Percentiles rank a stretch among this genome's conserved stretches.
Evolutionary conservation across 35 echinoderm and acorn worm species (phyloP).

Genomic region (Chiridota heheva): DNA sequence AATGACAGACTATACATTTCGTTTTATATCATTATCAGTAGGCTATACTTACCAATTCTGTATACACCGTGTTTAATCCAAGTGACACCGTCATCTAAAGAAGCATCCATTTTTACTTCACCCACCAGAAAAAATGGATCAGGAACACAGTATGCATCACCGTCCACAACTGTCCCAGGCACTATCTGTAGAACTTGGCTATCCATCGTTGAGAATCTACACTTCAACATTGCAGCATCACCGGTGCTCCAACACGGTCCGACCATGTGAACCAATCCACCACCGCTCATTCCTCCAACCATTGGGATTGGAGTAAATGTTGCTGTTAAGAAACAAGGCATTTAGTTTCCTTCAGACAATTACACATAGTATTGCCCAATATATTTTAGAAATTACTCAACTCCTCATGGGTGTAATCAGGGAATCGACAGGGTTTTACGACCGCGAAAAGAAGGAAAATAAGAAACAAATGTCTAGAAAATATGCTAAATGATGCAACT

Average conservation of each 20-base stretch:
- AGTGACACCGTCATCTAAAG: background rate
- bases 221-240: background rate
- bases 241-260: slow-evolving; percentile 42
- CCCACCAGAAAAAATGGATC: slow-evolving; percentile 66
- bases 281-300: slow-evolving; percentile 49
- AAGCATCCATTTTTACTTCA: slow-evolving; percentile 25
- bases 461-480: too few species aligned
- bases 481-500: too few species aligned
- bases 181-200: slow-evolving; percentile 8
- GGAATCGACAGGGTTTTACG: too few species aligned
- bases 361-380: too few species aligned
- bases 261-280: slow-evolving; percentile 32
- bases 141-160: slow-evolving; percentile 57
- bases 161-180: slow-evolving; percentile 19
- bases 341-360: too few species aligned
- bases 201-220: slow-evolving; percentile 26
- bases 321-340: too few species aligned
- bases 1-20: too few species aligned
- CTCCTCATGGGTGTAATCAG: too few species aligned
- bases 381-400: too few species aligned
- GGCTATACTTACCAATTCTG: slow-evolving; percentile 20
- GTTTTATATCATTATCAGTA: too few species aligned
- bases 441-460: too few species aligned
- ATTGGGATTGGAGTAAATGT: too few species aligned
- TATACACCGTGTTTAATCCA: slow-evolving; percentile 14